Base-by-base conservation (phyloP, 2,113 vertebrate genomes). In the Nesoenas mayeri region DNA sequence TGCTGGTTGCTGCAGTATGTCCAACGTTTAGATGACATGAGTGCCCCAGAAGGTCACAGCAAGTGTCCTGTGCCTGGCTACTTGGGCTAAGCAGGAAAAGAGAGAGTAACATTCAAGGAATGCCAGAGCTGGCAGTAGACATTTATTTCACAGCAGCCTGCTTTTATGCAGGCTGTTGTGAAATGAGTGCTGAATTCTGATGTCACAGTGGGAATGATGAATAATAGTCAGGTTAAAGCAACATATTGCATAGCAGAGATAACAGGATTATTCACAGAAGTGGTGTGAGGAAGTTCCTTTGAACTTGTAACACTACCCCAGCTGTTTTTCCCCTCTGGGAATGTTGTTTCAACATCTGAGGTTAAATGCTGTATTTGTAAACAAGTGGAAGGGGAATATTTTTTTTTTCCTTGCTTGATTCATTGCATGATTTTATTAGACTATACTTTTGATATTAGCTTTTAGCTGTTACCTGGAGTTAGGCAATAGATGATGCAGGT, bases 281-380 rank as follows among this genome's bases (percentile, higher is more conserved):
- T 15, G 29, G 65, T 5, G 10, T 2, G 6, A 86, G 67, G 83
- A 56, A 83, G 44, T 50, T 87, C 34, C 78, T 95, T 93, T 91
- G 87, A 95, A 93, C 73, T 92, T 86, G 72, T 66, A 91, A 80
- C 56, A 20, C 47, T 56, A 56, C 5, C 11, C 29, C 32, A 87
- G 53, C 57, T 95, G 56, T 56, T 91, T 26, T 53, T 75, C 6
- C 60, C 78, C 29, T 67, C 65, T 85, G 53, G 81, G 47, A 92
- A 85, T 80, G 60, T 42, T 79, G 66, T 87, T 91, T 79, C 81
- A 82, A 81, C 38, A 87, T 85, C 42, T 85, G 73, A 91, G 42
- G 17, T 93, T 70, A 84, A 85, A 79, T n/a, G 18, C 10, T 17
- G 81, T 95, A 32, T 94, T 94, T 89, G 78, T 89, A 95, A 96